phyloP scores from a whole-genome alignment of 2,888 invertebrate species.

The Sepioteuthis lessoniana region DNA sequence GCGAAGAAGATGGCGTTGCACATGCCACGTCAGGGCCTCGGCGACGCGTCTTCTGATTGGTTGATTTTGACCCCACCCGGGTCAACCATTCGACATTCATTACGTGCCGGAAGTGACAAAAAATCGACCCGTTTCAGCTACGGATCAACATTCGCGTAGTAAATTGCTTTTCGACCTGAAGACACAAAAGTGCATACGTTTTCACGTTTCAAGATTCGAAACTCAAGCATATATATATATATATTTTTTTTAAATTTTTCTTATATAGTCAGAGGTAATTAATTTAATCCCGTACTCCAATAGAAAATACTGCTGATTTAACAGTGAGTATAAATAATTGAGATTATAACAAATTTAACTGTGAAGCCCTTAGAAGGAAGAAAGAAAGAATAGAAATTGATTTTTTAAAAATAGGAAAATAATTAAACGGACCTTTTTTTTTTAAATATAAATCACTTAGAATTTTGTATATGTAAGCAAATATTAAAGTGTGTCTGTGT shows the following conservation, averaged over 20 bases:
- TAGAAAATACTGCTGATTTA: constrained; percentile 6
- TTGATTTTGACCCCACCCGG: constrained; percentile 34
- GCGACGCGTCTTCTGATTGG: constrained; percentile 41
- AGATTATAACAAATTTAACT: background rate
- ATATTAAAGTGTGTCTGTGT: background rate
- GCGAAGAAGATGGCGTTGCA: constrained; percentile 42
- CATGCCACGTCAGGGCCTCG: constrained; percentile 43
- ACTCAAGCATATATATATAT: background rate
- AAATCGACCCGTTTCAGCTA: background rate
- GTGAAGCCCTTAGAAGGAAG: background rate
- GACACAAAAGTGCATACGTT: constrained; percentile 11
- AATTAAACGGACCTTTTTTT: background rate
- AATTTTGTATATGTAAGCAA: background rate
- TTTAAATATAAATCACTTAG: background rate
- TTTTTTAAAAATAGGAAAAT: background rate
- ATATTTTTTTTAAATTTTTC: background rate
- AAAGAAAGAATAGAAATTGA: background rate
- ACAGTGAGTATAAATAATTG: background rate
- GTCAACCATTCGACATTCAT: constrained; percentile 39
- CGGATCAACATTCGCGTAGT: background rate
- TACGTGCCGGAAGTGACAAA: background rate
- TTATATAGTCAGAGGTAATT: background rate
- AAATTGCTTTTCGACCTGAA: background rate
- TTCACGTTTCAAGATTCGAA: constrained; percentile 16
- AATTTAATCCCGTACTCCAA: background rate